These are phyloP conservation scores for Uria lomvia DNA, from an alignment of 2,113 vertebrate genomes.

Conservation along the genomic window DNA sequence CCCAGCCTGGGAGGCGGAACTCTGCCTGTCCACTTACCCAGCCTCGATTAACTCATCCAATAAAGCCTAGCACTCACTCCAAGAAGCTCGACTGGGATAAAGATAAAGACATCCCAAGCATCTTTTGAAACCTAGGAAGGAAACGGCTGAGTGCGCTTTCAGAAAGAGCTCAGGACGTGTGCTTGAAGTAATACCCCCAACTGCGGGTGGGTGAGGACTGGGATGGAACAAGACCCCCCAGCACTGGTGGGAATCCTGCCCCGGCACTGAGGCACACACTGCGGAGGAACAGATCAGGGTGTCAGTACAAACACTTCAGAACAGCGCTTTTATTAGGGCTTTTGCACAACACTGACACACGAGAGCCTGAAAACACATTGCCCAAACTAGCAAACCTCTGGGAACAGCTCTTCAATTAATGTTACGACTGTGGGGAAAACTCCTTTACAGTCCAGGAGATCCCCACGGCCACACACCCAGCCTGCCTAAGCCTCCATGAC, in stretches of 20 bases:
- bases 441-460: not conserved
- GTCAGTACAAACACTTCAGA: not conserved
- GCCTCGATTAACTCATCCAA: not conserved
- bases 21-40: not conserved
- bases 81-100: not conserved
- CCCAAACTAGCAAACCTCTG: not conserved
- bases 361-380: not conserved
- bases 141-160: too few species aligned
- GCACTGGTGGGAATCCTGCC: not conserved
- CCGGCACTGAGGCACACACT: not conserved
- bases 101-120: not conserved
- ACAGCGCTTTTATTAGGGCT: slow-evolving; percentile 39
- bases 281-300: not conserved
- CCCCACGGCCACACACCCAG: not conserved
- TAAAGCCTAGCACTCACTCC: not conserved
- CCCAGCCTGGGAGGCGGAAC: not conserved
- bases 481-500: not conserved
- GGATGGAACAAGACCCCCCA: not conserved
- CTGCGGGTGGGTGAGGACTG: not conserved
- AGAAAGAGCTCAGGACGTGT: not conserved
- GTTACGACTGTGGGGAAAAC: not conserved
- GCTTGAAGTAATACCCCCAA: not conserved
- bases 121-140: not conserved
- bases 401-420: not conserved
- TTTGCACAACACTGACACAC: slow-evolving; percentile 7